Evolutionary conservation across 1,140 invertebrate species (phyloP).

Genomic region (Anastrepha ludens): DNA sequence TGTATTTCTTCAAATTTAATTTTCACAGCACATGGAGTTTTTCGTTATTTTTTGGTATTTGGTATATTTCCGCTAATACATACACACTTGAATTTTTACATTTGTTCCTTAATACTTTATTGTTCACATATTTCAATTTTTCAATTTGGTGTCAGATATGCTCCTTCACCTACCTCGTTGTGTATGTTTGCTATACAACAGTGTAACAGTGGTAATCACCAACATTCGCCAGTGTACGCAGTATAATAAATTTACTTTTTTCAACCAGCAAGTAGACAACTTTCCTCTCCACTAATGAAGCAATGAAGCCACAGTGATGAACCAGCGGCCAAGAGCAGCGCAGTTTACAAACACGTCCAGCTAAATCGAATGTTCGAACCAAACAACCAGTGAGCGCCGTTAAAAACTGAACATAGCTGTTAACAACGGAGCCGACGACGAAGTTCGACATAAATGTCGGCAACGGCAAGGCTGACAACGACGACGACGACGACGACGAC

Average conservation of each 20-base stretch:
- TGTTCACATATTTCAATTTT: not conserved
- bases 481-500: not conserved
- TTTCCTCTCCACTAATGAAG: slow-evolving; percentile 44
- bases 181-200: not conserved
- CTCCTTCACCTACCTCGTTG: slow-evolving; percentile 3
- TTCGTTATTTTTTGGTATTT: not conserved
- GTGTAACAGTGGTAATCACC: slow-evolving; percentile 14
- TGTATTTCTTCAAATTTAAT: not conserved
- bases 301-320: not conserved
- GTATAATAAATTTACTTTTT: not conserved
- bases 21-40: slow-evolving; percentile 31
- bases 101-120: not conserved
- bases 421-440: not conserved
- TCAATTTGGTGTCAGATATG: not conserved
- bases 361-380: slow-evolving; percentile 55
- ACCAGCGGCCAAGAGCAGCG: slow-evolving; percentile 27
- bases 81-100: not conserved
- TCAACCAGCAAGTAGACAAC: slow-evolving; percentile 11
- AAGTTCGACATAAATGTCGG: not conserved
- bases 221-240: not conserved
- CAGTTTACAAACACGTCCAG: slow-evolving; percentile 53
- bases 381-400: slow-evolving; percentile 49
- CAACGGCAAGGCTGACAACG: not conserved
- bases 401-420: slow-evolving; percentile 52
- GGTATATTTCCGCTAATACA: not conserved